Evolutionary conservation across 2,797 vertebrate species (phyloP), one percentile per base, ranked within the genome.

Genomic region (Bufotes viridis): DNA sequence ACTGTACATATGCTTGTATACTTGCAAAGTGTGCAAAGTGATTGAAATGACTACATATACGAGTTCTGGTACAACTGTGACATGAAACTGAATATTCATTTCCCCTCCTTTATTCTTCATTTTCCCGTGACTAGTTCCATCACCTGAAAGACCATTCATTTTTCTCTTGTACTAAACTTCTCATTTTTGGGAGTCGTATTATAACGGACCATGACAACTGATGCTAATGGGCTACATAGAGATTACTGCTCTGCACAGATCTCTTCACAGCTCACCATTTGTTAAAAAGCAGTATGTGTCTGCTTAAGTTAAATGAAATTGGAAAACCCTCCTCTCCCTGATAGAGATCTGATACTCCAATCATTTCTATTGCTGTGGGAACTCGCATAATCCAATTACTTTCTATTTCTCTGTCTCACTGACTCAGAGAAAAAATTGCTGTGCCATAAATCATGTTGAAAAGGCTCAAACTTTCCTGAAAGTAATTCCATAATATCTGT

Each of bases 241-340:
- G 79, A 89, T 89, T 89, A 89, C 88, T 89, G 84, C 51, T 78
- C 70, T 60, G 79, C 51, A 12, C 84, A 51, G 60, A 82, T 86
- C 61, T 85, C n/a, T 29, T 80, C 70, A 13, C 14, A 49, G 51
- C 53, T 86, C 84, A 67, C 88, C 88, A 89, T 89, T 89, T 86
- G 88, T 89, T 86, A 89, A 89, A 82, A 29, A 86, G 84, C 84
- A 78, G 80, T 84, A 89, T 79, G 84, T 89, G 88, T 87, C 88
- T 89, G 80, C 88, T 86, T 89, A 89, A 86, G 84, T 89, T 86
- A 82, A 82, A 89, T 82, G 84, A 83, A 89, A 89, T 89, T 86
- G 88, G 78, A 86, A 89, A 86, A 89, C 84, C 88, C 88, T 83
- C 84, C 80, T 89, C 84, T 86, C 72, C 53, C 88, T 89, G 88